These are phyloP conservation scores for Elaphurus davidianus DNA, from an alignment of 2,113 vertebrate species.

Conservation along the genomic window DNA sequence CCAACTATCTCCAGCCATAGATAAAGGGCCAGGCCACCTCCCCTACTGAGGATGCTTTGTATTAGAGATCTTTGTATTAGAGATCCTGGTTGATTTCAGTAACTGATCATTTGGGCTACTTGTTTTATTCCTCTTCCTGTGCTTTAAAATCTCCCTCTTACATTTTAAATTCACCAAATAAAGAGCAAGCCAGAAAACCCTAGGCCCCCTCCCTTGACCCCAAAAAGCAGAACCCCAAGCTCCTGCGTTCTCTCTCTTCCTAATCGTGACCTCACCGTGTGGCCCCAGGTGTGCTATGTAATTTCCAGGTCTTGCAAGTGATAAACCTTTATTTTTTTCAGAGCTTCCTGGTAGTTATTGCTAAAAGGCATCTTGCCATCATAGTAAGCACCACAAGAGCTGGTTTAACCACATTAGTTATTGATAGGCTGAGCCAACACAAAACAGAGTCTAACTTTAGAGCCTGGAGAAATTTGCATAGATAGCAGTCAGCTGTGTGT, in stretches of 20 bases:
- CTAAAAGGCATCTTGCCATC: background rate
- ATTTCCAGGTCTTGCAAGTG: background rate
- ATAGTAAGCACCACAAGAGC: background rate
- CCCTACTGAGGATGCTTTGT: background rate
- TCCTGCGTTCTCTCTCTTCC: background rate
- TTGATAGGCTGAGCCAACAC: background rate
- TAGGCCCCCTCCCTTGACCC: background rate
- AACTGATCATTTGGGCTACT: background rate
- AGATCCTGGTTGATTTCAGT: background rate
- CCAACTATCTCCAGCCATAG: background rate
- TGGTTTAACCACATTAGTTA: background rate
- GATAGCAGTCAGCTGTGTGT: background rate
- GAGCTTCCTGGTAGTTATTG: background rate
- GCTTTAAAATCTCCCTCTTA: background rate
- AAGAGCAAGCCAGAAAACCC: background rate
- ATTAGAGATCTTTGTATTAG: background rate
- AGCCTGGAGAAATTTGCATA: background rate
- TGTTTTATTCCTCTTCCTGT: background rate
- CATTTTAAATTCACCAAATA: background rate
- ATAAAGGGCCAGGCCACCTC: background rate
- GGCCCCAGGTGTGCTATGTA: background rate
- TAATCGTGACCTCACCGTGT: background rate
- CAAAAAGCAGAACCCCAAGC: background rate
- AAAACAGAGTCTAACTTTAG: background rate
- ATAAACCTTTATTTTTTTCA: background rate